Evolutionary conservation across 2,113 vertebrate genomes (phyloP).

Genomic region (Asarcornis scutulata): DNA sequence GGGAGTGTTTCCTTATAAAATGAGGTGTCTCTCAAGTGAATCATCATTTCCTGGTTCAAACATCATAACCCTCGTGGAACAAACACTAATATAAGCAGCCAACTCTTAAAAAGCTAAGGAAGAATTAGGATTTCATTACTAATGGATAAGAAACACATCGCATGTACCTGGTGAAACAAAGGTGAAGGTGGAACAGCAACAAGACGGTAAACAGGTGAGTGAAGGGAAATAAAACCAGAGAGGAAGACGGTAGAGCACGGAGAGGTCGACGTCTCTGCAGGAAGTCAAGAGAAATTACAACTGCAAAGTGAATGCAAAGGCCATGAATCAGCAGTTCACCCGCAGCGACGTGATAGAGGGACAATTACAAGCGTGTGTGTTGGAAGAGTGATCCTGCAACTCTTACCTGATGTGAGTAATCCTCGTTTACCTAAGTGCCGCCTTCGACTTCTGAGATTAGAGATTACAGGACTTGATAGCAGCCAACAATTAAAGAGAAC

Average conservation of each 20-base stretch:
- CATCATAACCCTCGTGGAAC: not conserved
- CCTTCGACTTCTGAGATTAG: constrained; percentile 8
- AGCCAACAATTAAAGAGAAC: not conserved
- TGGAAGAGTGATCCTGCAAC: not conserved
- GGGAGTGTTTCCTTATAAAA: not conserved
- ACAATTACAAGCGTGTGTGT: not conserved
- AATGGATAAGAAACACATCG: not conserved
- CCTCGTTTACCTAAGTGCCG: not conserved
- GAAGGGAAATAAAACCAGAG: not conserved
- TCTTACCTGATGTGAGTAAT: constrained; percentile 12
- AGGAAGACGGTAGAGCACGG: not conserved
- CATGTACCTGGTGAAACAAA: not conserved
- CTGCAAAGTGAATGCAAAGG: not conserved
- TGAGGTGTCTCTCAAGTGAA: not conserved
- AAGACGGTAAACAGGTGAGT: not conserved
- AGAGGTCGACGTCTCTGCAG: not conserved
- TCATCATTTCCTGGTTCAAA: not conserved
- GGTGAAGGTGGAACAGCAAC: not conserved
- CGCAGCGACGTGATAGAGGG: not conserved
- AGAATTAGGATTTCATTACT: not conserved
- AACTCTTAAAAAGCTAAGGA: not conserved
- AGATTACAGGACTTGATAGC: not conserved
- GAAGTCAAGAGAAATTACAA: not conserved
- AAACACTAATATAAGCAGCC: not conserved
- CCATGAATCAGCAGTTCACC: constrained; percentile 10